A percentile compares a stretch with the other conserved stretches of the same genome.
Conservation (phyloP, 1,140 invertebrate genomes). For the Nomia melanderi region DNA sequence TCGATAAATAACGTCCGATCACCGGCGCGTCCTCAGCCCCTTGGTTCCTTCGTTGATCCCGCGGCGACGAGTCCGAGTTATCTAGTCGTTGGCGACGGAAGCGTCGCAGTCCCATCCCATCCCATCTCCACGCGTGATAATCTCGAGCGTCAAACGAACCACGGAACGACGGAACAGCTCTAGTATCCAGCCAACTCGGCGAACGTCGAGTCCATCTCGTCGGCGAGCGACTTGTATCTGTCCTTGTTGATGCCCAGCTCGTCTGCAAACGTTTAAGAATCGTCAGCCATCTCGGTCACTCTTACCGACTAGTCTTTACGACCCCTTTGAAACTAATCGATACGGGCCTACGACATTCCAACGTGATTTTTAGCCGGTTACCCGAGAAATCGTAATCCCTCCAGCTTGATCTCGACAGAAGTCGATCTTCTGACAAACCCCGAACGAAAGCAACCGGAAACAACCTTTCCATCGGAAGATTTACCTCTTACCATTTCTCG, state of each 20-base stretch:
- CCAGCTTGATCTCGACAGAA: too few relatives aligned
- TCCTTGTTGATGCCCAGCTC: conserved; percentile 99
- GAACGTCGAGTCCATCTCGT: conserved; percentile 96
- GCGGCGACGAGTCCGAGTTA: neutral
- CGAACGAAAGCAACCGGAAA: too few relatives aligned
- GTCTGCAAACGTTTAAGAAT: conserved; percentile 84
- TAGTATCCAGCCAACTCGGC: conserved; percentile 96
- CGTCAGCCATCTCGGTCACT: neutral
- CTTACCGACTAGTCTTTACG: neutral
- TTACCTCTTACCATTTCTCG: conserved; percentile 13
- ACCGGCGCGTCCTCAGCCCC: neutral
- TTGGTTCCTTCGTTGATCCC: conserved; percentile 2
- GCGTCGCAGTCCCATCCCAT: neutral
- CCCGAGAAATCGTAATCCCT: conserved; percentile 27
- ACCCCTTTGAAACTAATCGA: conserved; percentile 12
- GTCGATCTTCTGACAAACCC: too few relatives aligned
- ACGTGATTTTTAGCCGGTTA: conserved; percentile 10
- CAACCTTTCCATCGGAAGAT: too few relatives aligned
- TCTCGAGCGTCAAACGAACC: conserved; percentile 46
- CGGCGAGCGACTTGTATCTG: conserved; percentile 97
- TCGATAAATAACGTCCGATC: conserved; percentile 38
- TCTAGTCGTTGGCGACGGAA: neutral
- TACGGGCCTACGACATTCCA: conserved; percentile 28
- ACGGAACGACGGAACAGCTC: conserved; percentile 25
- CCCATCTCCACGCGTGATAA: conserved; percentile 25